Base-by-base conservation (phyloP, 2,113 vertebrate species). In the Oxygymnocypris stewartii region DNA sequence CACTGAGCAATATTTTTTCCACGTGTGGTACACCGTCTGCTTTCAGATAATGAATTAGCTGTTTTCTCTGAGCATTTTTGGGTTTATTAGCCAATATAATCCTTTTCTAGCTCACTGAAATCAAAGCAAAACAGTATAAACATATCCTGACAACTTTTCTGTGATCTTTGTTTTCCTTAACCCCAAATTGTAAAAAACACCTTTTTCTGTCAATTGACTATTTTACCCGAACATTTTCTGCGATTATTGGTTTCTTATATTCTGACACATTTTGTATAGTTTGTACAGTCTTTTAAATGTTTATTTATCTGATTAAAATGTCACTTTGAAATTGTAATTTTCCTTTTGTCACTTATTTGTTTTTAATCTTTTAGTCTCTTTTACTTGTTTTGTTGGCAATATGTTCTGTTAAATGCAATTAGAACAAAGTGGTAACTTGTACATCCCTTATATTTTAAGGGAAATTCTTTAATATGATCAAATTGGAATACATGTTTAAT, bases 281-380 rank as follows among this genome's bases (percentile, higher is more conserved):
- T 91, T 93, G 89, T 92, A 81, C 54, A 88, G 86, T 84, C 75
- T 92, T 91, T 93, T 87, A 90, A 90, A 87, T 88, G 85, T 90
- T 88, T 92, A 89, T 93, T 90, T 88, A 87, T 92, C 89, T 79
- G 84, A 90, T 88, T 81, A 87, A 90, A 93, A 87, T 63, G 83
- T 42, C 79, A 86, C 87, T 78, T 87, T 89, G 51, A 87, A 80
- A 79, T 13, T 78, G 75, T 65, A 61, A 80, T 63, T 57, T 28
- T 35, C 20, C 44, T 54, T 31, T 54, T 79, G 31, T 44, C 42
- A 71, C 4, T 61, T 86, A 42, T 84, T 31, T 57, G 20, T 28
- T 65, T 25, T 63, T 14, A 0, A 3, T 6, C 2, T 35, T 54
- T 13, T 37, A 3, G 2, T n/a, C 31, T 20, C 31, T 3, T 57